A percentile compares a stretch with the other conserved stretches of the same genome.
phyloP scores from a whole-genome alignment of 2,797 vertebrate genomes.

The Cyclura pinguis region DNA sequence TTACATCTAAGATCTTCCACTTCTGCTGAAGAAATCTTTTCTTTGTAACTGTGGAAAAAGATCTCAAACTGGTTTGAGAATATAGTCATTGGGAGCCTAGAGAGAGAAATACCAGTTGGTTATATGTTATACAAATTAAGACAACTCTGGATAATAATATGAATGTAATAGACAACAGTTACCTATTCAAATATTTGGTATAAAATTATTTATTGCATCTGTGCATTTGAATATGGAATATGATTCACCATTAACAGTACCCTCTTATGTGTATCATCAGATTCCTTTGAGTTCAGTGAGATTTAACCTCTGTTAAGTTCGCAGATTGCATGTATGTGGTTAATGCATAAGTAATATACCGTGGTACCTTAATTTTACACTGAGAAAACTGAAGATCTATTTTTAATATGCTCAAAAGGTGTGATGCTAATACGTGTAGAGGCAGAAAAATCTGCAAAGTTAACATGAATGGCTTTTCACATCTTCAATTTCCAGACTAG shows the following conservation, averaged over 20 bases:
- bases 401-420: background rate
- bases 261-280: background rate
- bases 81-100: background rate
- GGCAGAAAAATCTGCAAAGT: background rate
- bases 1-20: background rate
- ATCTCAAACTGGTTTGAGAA: background rate
- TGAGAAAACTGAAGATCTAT: background rate
- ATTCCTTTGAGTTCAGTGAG: background rate
- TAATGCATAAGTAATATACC: background rate
- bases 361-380: background rate
- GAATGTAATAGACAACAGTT: background rate
- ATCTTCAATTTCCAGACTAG: background rate
- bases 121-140: background rate
- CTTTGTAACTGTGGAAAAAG: background rate
- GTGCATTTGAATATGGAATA: background rate
- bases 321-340: background rate
- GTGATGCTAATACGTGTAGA: background rate
- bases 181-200: background rate
- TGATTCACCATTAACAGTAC: background rate
- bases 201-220: background rate
- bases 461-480: background rate
- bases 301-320: background rate
- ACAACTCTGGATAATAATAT: background rate
- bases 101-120: background rate
- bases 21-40: background rate